Conservation (phyloP, 1,140 invertebrate species). For the Eriocheir sinensis region DNA sequence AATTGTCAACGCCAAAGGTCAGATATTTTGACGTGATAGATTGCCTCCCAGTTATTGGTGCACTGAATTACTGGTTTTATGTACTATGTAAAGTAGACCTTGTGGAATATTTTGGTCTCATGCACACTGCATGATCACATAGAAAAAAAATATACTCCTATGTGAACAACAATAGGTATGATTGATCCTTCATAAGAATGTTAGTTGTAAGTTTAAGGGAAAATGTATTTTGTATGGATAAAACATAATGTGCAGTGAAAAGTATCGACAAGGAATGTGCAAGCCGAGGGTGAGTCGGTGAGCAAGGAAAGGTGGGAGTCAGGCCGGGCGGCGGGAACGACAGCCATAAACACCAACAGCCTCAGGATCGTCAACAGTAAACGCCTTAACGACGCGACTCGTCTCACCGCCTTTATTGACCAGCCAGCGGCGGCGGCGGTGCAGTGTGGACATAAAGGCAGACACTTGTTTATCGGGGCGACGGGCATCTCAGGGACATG, state of each 20-base stretch:
- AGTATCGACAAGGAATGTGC: neutral
- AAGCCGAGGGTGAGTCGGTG: neutral
- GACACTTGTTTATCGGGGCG: conserved; percentile 13
- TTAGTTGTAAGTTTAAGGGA: too few relatives aligned
- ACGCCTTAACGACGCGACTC: conserved; percentile 19
- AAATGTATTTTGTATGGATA: too few relatives aligned
- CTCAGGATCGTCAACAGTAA: conserved; percentile 23
- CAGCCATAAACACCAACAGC: conserved; percentile 2
- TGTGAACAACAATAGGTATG: too few relatives aligned
- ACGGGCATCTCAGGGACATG: conserved; percentile 7
- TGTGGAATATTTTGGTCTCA: too few relatives aligned
- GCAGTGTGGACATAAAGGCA: conserved; percentile 1
- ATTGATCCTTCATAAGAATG: neutral
- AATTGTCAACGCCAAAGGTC: neutral
- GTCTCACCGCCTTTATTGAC: conserved; percentile 4
- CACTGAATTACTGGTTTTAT: neutral
- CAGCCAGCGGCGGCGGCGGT: neutral
- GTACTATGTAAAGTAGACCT: too few relatives aligned
- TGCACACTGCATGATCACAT: too few relatives aligned
- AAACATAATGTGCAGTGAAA: too few relatives aligned
- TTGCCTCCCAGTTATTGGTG: neutral
- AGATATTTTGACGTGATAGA: neutral
- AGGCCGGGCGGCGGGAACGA: neutral
- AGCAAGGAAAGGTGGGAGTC: neutral
- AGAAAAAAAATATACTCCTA: too few relatives aligned